Percentiles rank a stretch among this genome's conserved stretches.
Evolutionary conservation across 2,888 invertebrate species (phyloP).

Genomic region (Penaeus monodon): DNA sequence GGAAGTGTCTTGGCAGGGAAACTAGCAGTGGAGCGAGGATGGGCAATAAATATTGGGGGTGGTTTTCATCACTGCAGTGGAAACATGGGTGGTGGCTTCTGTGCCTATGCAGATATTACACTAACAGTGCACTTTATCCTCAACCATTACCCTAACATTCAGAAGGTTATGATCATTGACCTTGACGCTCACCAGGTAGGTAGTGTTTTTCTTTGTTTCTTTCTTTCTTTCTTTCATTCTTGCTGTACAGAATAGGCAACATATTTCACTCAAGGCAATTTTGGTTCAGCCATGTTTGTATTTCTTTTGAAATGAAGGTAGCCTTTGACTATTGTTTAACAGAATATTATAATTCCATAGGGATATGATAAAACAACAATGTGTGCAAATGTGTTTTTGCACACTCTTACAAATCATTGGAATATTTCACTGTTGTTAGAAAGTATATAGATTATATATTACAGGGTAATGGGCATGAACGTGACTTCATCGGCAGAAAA

Average conservation of each 20-base stretch:
- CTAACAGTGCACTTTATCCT: conserved; percentile 79
- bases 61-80: conserved; percentile 91
- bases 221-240: background rate
- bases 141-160: conserved; percentile 57
- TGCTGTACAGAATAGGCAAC: no score
- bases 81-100: conserved; percentile 85
- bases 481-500: conserved; percentile 80
- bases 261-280: no score
- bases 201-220: no score
- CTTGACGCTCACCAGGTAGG: conserved; percentile 90
- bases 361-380: no score
- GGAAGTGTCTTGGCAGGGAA: conserved; percentile 87
- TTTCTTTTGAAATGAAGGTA: no score
- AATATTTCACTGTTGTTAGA: no score
- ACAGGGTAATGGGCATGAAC: conserved; percentile 88
- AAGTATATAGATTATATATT: conserved; percentile 58
- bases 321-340: no score
- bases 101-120: conserved; percentile 90
- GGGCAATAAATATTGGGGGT: conserved; percentile 91
- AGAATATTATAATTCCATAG: no score
- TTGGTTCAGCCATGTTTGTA: no score
- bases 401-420: no score
- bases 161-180: conserved; percentile 83
- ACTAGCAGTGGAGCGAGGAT: conserved; percentile 84
- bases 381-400: no score